phyloP scores from a whole-genome alignment of 2,888 invertebrate genomes.

The Erebia palarica region DNA sequence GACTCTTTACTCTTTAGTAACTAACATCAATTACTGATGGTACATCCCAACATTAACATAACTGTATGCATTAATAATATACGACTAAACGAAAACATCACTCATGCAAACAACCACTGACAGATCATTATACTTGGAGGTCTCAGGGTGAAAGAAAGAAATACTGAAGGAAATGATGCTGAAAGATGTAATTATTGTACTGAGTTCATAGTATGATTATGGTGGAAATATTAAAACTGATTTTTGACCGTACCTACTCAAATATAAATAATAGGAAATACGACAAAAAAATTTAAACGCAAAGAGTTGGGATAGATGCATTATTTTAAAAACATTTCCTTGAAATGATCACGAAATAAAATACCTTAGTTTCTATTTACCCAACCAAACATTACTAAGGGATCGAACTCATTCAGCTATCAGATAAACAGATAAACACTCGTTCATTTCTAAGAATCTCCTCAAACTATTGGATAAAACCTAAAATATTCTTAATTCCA shows the following conservation, averaged over 20 bases:
- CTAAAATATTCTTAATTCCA: slow-evolving; percentile 16
- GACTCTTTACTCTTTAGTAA: slow-evolving; percentile 44
- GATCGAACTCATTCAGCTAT: slow-evolving; percentile 16
- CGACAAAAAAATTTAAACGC: neutral
- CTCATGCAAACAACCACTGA: slow-evolving; percentile 33
- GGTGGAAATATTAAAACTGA: neutral
- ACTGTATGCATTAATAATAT: slow-evolving; percentile 43
- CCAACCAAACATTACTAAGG: slow-evolving; percentile 22
- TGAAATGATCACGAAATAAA: neutral
- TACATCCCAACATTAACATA: slow-evolving; percentile 56
- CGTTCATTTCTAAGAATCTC: slow-evolving; percentile 19
- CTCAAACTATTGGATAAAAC: slow-evolving; percentile 16
- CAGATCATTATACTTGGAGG: slow-evolving; percentile 34
- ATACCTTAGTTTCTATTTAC: slow-evolving; percentile 7
- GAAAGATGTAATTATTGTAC: slow-evolving; percentile 1
- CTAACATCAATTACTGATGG: slow-evolving; percentile 56
- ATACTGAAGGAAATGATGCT: slow-evolving; percentile 35
- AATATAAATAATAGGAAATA: neutral
- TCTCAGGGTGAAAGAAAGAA: slow-evolving; percentile 22
- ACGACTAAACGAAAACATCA: slow-evolving; percentile 55
- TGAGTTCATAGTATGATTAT: neutral
- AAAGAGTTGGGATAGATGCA: neutral
- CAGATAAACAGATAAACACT: slow-evolving; percentile 14
- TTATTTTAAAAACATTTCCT: neutral
- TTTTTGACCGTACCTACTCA: neutral